Percentiles rank a stretch among this genome's conserved stretches.
Evolutionary conservation across 2,113 vertebrate genomes (phyloP).

Genomic region (Chaenocephalus aceratus): DNA sequence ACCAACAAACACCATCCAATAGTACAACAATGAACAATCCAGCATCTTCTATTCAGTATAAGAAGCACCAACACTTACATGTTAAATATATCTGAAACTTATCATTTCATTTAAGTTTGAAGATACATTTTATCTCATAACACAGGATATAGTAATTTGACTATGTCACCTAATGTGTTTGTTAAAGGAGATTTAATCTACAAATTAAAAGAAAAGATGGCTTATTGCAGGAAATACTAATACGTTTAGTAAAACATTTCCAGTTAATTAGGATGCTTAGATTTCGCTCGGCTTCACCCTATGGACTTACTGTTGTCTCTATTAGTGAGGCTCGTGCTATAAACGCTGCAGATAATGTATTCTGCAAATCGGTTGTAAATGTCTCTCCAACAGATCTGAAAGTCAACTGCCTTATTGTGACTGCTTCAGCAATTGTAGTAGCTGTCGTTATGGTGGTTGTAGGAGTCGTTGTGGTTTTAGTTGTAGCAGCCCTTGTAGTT

Average conservation of each 20-base stretch:
- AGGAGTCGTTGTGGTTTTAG: not conserved
- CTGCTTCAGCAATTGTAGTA: not conserved
- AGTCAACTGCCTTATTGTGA: not conserved
- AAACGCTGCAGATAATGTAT: conserved; percentile 40
- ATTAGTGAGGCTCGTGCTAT: not conserved
- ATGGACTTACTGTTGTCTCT: conserved; percentile 14
- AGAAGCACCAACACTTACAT: not conserved
- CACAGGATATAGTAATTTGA: not conserved
- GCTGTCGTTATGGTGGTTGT: not conserved
- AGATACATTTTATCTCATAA: not conserved
- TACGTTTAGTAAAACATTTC: not conserved
- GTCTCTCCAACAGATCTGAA: conserved; percentile 37
- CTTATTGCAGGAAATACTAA: not conserved
- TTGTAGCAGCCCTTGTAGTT: no score
- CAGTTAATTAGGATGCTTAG: not conserved
- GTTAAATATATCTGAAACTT: not conserved
- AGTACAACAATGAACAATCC: not conserved
- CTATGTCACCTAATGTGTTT: not conserved
- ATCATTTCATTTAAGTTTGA: not conserved
- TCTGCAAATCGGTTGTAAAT: conserved; percentile 33
- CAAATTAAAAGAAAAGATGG: not conserved
- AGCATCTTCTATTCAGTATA: no score
- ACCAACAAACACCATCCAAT: not conserved
- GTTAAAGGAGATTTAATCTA: not conserved
- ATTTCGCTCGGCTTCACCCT: not conserved